phyloP scores from a whole-genome alignment of 2,113 vertebrate species.

The Sus scrofa region T2T-Sscrofa CM000824.6:122738001-122738500 shows the following conservation, averaged over 20 bases:
- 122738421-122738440: not conserved
- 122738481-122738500: no score
- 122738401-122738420: not conserved
- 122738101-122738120: not conserved
- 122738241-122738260: not conserved
- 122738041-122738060: not conserved
- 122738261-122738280: not conserved
- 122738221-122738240: not conserved
- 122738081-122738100: not conserved
- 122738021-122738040: not conserved
- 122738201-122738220: not conserved
- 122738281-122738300: not conserved
- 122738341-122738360: not conserved
- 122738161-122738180: not conserved
- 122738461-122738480: not conserved
- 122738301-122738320: not conserved
- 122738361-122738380: conserved; percentile 19
- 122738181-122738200: not conserved
- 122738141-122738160: not conserved
- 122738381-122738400: not conserved
- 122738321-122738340: not conserved
- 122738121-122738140: not conserved
- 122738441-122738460: not conserved
- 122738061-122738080: not conserved
- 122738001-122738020: not conserved